Evolutionary conservation across 1,140 invertebrate genomes (phyloP), one percentile per base, ranked within the genome.

Genomic region (Heliconius melpomene): DNA sequence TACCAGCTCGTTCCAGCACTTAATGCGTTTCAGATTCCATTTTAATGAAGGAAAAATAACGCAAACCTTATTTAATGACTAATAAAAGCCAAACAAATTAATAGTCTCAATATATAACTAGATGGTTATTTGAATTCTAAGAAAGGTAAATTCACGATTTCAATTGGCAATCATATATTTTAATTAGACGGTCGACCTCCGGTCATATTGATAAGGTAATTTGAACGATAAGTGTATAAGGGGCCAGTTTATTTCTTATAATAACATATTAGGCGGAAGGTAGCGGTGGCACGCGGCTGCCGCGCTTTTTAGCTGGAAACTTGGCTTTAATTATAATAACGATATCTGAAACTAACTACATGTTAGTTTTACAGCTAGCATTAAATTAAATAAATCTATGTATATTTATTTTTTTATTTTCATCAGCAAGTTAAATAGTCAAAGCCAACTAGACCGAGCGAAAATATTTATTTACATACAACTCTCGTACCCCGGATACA

Each of bases 191-290:
- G 52, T 79, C 83, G 83, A 80, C 86, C 87, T 89, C 88, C 84
- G 83, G 85, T 84, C 80, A 70, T 84, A 86, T 89, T 88, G 90
- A 92, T 92, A 89, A 91, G 85, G 83, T 85, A 83, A 89, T 89
- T 87, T 77, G 79, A 82, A 75, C 81, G 82, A 88, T 84, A 85
- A 79, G 70, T 79, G 79, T 72, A 78, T 72, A 72, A 79, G 78
- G 79, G 83, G 78, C 77, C 82, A 72, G 73, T 93, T 92, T 93
- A 93, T 93, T 92, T 89, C 90, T 88, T 90, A 87, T 93, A 93
- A 93, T 93, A 93, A 93, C 90, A 93, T 88, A 91, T 92, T 91
- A 92, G 88, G 83, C 2, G 76, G 76, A 84, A 81, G 81, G 84
- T 88, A 13, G 13, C 82, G 57, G 79, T 60, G 85, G 86, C 87